A percentile compares a stretch with the other conserved stretches of the same genome.
Conservation (phyloP, 2,113 vertebrate genomes). For the Cynopterus brachyotis region DNA sequence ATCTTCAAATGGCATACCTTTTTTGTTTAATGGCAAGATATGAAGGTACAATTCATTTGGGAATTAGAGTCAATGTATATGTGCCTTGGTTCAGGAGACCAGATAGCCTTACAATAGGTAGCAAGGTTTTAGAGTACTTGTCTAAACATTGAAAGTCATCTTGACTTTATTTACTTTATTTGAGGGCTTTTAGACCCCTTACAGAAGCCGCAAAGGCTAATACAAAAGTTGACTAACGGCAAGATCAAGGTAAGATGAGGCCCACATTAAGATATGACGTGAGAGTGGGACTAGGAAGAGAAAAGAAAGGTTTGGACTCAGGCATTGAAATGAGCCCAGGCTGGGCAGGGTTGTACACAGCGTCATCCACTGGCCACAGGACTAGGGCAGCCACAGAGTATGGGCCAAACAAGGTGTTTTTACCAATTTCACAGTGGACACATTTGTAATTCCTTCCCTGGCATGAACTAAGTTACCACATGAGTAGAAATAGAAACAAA, state of each 20-base stretch:
- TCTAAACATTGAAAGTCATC: background rate
- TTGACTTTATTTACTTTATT: slow-evolving; percentile 31
- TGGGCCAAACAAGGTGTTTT: background rate
- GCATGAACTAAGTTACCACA: background rate
- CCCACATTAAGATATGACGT: background rate
- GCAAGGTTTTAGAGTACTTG: background rate
- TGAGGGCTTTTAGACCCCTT: background rate
- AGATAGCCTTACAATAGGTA: background rate
- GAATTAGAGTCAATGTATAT: background rate
- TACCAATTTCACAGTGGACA: background rate
- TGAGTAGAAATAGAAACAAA: background rate
- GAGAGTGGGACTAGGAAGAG: background rate
- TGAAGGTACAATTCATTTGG: background rate
- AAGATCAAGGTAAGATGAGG: background rate
- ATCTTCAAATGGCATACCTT: background rate
- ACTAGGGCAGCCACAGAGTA: background rate
- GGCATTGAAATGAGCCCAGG: background rate
- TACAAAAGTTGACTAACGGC: background rate
- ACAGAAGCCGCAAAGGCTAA: background rate
- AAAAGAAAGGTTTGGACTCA: background rate
- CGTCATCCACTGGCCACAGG: background rate
- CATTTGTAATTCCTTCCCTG: background rate
- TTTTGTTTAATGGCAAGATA: background rate
- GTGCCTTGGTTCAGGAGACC: background rate
- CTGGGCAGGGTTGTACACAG: background rate